These are phyloP conservation scores for Athalia circularis DNA, from an alignment of 2,888 invertebrate species.

Conservation along the genomic window DNA sequence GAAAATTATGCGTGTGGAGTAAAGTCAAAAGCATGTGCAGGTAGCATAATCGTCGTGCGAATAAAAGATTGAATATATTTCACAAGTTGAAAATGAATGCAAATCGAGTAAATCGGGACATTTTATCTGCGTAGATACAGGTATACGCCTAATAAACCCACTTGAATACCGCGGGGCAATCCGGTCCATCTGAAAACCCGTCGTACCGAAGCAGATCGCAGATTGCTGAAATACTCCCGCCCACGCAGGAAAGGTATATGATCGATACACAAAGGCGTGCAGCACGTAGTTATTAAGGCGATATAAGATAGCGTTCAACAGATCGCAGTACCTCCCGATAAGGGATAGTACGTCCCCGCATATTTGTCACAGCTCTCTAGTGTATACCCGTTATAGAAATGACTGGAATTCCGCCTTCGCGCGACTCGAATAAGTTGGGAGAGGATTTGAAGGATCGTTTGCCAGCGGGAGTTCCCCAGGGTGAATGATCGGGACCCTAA, in stretches of 20 bases:
- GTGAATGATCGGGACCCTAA: conserved; percentile 16
- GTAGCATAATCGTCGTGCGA: too few relatives aligned
- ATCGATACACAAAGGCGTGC: too few relatives aligned
- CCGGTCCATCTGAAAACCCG: conserved; percentile 25
- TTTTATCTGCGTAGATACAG: too few relatives aligned
- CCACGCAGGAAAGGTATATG: background rate
- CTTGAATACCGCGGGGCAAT: background rate
- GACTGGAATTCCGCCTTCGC: too few relatives aligned
- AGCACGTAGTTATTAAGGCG: conserved; percentile 37
- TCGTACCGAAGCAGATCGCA: conserved; percentile 15
- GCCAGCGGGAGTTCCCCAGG: conserved; percentile 8
- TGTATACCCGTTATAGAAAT: background rate
- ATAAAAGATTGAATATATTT: too few relatives aligned
- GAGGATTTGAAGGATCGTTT: too few relatives aligned
- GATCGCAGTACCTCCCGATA: conserved; percentile 23
- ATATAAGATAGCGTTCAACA: conserved; percentile 34
- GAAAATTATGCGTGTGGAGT: too few relatives aligned
- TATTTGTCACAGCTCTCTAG: conserved; percentile 6
- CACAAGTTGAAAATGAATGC: too few relatives aligned
- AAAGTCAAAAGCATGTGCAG: too few relatives aligned
- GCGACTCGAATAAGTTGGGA: too few relatives aligned
- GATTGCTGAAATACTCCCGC: conserved; percentile 1
- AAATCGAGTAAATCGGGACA: too few relatives aligned
- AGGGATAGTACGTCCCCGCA: conserved; percentile 6
- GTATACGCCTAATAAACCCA: too few relatives aligned